A percentile compares a stretch with the other conserved stretches of the same genome.
These are phyloP conservation scores for Telmatherina bonti DNA, from an alignment of 2,797 vertebrate genomes.

Conservation along the genomic window DNA sequence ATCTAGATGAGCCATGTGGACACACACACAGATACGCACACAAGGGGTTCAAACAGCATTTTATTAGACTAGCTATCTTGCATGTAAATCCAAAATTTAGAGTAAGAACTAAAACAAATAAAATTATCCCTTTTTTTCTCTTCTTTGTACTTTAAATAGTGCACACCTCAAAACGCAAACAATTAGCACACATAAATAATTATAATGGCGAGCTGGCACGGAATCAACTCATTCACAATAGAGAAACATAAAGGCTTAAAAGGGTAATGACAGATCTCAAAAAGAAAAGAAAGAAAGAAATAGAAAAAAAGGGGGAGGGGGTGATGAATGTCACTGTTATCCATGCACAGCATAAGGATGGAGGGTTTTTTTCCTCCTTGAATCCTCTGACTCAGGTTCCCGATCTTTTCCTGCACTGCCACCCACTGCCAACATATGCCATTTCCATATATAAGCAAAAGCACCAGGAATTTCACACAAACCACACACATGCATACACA, in stretches of 20 bases:
- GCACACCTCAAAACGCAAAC: neutral
- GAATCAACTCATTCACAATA: neutral
- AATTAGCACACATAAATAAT: neutral
- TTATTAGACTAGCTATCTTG: constrained; percentile 12
- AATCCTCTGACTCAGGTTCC: constrained; percentile 49
- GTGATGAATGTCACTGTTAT: constrained; percentile 13
- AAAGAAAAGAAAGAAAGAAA: constrained; percentile 6
- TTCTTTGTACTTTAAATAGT: neutral
- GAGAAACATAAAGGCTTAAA: constrained; percentile 12
- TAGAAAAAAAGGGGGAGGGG: constrained; percentile 1
- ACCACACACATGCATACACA: constrained; percentile 22
- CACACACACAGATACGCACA: neutral
- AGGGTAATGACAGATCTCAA: constrained; percentile 1
- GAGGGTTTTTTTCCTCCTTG: neutral
- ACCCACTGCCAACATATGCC: constrained; percentile 68
- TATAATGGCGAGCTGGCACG: neutral
- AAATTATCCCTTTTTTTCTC: neutral
- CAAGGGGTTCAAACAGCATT: neutral
- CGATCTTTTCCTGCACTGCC: constrained; percentile 62
- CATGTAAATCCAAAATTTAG: constrained; percentile 24
- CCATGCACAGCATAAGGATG: constrained; percentile 19
- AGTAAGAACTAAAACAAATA: constrained; percentile 16
- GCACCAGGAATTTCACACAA: constrained; percentile 39
- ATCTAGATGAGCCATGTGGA: constrained; percentile 19
- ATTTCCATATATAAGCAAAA: constrained; percentile 49